Base-by-base conservation (phyloP, 2,888 invertebrate species). In the Macrosoma leucophasiata region DNA sequence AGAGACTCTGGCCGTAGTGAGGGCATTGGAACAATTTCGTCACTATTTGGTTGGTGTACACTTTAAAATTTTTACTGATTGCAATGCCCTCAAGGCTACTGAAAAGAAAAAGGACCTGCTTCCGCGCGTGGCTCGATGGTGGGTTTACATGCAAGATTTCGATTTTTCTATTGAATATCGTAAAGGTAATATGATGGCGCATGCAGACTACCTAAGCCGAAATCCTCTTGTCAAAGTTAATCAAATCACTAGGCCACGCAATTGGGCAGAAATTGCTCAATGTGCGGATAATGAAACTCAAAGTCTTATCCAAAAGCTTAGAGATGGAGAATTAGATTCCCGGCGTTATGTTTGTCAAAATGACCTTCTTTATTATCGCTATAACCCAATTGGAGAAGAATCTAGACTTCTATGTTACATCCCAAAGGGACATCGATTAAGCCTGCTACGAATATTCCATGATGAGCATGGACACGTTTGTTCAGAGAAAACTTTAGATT, bases 81-180 rank as follows among this genome's bases (percentile, higher is more conserved):
- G 61, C 26, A 43, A 43, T 17, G 48, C 58, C 2, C 23, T 64
- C 2, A 55, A 54, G 13, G 25, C 41, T 1, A 53, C 60, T 0
- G 29, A 49, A 15, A 34, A 24, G 2, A 62, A 63, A 26, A 45
- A 47, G 14, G 51, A 64, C 13, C 30, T 63, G 1, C 10, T 52
- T 1, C 57, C 59, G 1, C 30, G 58, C 3, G 52, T 64, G 1
- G 55, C 55, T 1, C 28, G 62, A 1, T 62, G 62, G 58, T 61
- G 60, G 58, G n/a, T n/a, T n/a, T n/a, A n/a, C n/a, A n/a, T n/a
- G n/a, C n/a, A n/a, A n/a, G n/a, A n/a, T n/a, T n/a, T n/a, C n/a
- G n/a, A n/a, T n/a, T n/a, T n/a, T n/a, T n/a, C n/a, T n/a, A n/a
- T n/a, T n/a, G n/a, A n/a, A n/a, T n/a, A n/a, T n/a, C n/a, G n/a